Conservation (phyloP, 2,888 invertebrate genomes). For the Pterostichus niger region DNA sequence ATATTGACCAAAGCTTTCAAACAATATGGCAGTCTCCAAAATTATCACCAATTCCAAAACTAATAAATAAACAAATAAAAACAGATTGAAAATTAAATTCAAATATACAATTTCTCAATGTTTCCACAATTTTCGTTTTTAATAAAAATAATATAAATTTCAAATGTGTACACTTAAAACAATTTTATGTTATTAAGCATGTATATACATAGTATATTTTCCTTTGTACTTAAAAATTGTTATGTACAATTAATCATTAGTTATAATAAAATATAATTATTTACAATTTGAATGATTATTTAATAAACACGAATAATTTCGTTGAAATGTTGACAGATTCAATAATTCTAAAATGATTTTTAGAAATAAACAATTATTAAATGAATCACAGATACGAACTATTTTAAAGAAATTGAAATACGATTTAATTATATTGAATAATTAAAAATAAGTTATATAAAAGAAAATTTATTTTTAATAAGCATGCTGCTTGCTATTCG, state of each 20-base stretch:
- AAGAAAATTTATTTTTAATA: too few relatives aligned
- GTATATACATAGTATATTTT: conserved; percentile 46
- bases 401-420: too few relatives aligned
- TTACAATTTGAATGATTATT: conserved; percentile 45
- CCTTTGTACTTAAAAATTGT: conserved; percentile 40
- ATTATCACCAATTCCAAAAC: conserved; percentile 45
- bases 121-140: conserved; percentile 27
- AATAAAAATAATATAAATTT: conserved; percentile 39
- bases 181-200: conserved; percentile 39
- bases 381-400: too few relatives aligned
- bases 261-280: conserved; percentile 53
- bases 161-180: conserved; percentile 17
- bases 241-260: conserved; percentile 46
- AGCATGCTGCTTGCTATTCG: too few relatives aligned
- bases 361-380: neutral
- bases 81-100: conserved; percentile 49
- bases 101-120: conserved; percentile 3
- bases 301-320: conserved; percentile 24
- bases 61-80: conserved; percentile 5
- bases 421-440: too few relatives aligned
- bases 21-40: conserved; percentile 38
- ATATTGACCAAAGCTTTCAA: conserved; percentile 43
- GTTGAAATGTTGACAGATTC: conserved; percentile 47
- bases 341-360: neutral
- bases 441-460: too few relatives aligned